Conservation (phyloP, 2,113 vertebrate genomes). For the Rhagologus leucostigma region DNA sequence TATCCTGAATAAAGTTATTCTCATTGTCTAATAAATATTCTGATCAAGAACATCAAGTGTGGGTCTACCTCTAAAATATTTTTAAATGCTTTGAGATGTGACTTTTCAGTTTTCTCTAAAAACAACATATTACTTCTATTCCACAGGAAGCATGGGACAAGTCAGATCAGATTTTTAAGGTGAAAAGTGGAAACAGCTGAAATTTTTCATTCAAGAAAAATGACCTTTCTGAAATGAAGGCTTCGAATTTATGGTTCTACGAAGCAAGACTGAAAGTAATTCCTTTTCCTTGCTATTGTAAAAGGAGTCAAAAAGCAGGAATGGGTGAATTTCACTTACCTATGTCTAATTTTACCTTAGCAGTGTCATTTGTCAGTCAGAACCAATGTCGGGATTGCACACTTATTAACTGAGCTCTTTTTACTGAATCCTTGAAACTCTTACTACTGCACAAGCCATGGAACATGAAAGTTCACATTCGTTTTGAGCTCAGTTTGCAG, state of each 20-base stretch:
- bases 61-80: background rate
- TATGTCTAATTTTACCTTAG: background rate
- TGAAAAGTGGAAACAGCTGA: background rate
- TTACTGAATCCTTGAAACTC: background rate
- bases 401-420: background rate
- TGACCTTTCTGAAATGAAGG: background rate
- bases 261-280: background rate
- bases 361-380: background rate
- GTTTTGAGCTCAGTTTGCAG: background rate
- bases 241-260: fast-evolving
- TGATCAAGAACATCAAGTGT: background rate
- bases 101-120: background rate
- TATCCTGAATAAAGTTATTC: background rate
- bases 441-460: background rate
- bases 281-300: background rate
- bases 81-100: background rate
- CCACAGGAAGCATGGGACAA: background rate
- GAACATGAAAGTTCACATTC: background rate
- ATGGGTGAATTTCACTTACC: background rate
- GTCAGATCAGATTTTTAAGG: background rate
- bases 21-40: background rate
- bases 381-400: background rate
- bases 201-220: background rate
- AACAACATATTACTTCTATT: background rate
- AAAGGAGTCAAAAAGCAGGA: background rate